Evolutionary conservation across 2,113 vertebrate genomes (phyloP).

Genomic region (Cisticola juncidis): DNA sequence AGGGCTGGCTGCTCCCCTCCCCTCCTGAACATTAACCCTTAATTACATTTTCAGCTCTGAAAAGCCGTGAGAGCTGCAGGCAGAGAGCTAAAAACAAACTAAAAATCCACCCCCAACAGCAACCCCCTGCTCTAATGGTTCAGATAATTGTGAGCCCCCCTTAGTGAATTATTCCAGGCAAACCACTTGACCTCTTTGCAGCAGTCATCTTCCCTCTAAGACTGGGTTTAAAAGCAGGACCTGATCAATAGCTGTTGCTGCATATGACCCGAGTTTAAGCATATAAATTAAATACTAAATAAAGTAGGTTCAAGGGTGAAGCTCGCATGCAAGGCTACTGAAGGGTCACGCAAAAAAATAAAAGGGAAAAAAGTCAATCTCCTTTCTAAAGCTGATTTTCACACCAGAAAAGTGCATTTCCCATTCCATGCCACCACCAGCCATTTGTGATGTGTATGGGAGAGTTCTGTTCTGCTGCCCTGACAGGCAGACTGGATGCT

Average conservation of each 20-base stretch:
- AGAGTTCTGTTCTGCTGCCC: background rate
- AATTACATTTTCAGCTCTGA: background rate
- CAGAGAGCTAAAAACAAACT: background rate
- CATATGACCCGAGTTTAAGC: background rate
- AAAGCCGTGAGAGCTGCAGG: background rate
- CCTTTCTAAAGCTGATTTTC: background rate
- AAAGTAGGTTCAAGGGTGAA: conserved; percentile 3
- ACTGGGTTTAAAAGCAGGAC: conserved; percentile 8
- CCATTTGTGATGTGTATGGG: background rate
- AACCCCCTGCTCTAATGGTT: background rate
- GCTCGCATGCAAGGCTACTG: background rate
- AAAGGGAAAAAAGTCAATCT: accelerated
- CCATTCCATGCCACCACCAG: background rate
- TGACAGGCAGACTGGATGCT: background rate
- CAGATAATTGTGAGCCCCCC: background rate
- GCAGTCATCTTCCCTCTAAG: background rate
- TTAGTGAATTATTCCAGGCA: background rate
- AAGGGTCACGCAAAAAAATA: background rate
- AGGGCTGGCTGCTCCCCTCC: background rate
- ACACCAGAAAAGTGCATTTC: background rate
- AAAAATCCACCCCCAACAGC: background rate
- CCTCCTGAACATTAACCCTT: conserved; percentile 8
- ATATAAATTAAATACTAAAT: conserved; percentile 12
- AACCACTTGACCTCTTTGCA: background rate
- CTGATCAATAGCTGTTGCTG: conserved; percentile 9